Evolutionary conservation across 2,797 vertebrate species (phyloP), one percentile per base, ranked within the genome.

Genomic region (Erpetoichthys calabaricus): DNA sequence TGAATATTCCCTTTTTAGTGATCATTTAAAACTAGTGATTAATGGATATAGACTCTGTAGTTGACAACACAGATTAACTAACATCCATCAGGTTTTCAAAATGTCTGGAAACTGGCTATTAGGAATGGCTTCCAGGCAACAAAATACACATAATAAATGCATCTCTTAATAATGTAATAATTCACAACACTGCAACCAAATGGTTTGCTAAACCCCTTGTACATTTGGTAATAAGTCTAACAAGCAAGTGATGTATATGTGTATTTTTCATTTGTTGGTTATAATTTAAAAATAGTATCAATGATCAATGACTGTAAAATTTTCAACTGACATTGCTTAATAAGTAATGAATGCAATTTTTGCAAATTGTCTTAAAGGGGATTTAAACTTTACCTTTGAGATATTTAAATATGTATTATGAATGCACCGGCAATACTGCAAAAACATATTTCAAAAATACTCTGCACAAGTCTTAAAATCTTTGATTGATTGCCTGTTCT

Each of bases 21-120:
- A 74, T 71, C 63, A 67, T 55, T 76, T 80, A 68, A 66, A 81
- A 64, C 55, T 68, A 56, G 63, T 57, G 69, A 81, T 75, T 9
- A 63, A 79, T 81, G 75, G 79, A 75, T 67, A 67, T 67, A 50
- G 53, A 65, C 75, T 70, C 63, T 42, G 7, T 60, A 51, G 50
- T 74, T 80, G 76, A 81, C 75, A 78, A 80, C 60, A 60, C 59
- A 72, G 75, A 68, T 80, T 73, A 80, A 71, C 65, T 63, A 56
- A 71, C 68, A 75, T 73, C 64, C 69, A 78, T 82, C 79, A 67
- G 68, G 70, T 75, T 74, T 73, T 62, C 59, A 61, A 45, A 64
- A 57, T 59, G 10, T 55, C 57, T 59, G 70, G 65, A 72, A 67
- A 69, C 62, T 61, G 60, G 57, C 61, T 73, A 70, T 79, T 70